Evolutionary conservation across 2,113 vertebrate genomes (phyloP), one percentile per base, ranked within the genome.

Genomic region (Melospiza melodia): DNA sequence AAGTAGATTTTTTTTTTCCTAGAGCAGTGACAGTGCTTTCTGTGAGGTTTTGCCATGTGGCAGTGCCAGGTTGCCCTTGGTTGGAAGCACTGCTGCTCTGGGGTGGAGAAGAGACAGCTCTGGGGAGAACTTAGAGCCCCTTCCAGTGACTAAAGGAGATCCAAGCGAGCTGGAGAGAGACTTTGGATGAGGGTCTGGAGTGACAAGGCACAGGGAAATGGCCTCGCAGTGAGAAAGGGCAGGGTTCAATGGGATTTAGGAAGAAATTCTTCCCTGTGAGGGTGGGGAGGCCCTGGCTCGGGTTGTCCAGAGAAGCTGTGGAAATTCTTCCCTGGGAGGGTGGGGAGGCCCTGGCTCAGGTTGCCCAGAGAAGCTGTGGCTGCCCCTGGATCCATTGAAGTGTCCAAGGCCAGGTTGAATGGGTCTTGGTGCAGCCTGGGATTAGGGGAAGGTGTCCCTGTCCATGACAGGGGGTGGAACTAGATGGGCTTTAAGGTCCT

Each of bases 331-430:
- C 4, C 12, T 46, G 19, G 6, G 62, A 69, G 48, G n/a, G 24
- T 27, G 19, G 9, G 0, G 1, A 76, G 21, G 21, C 2, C 21
- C 25, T 90, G 63, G n/a, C 63, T 11, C 25, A 49, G n/a, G 41
- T 0, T 62, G 30, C 11, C 20, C 20, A 54, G 46, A 68, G n/a
- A 3, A 75, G 14, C 21, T 55, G 39, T 35, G 63, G 55, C 41
- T 76, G 17, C 27, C 31, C 21, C 48, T 57, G 55, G 31, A 68
- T 68, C 21, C 48, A 5, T 57, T 1, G 24, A 2, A 63, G 9
- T 35, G 43, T 27, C 10, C 58, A 72, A 72, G 57, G 11, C 17
- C 41, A 65, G 0, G n/a, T 0, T 79, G 30, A 16, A 48, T 0
- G 1, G 13, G 24, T 1, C n/a, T 63, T 55, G 11, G 49, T 48